Conservation (phyloP, 2,797 vertebrate species). For the Peromyscus eremicus region DNA sequence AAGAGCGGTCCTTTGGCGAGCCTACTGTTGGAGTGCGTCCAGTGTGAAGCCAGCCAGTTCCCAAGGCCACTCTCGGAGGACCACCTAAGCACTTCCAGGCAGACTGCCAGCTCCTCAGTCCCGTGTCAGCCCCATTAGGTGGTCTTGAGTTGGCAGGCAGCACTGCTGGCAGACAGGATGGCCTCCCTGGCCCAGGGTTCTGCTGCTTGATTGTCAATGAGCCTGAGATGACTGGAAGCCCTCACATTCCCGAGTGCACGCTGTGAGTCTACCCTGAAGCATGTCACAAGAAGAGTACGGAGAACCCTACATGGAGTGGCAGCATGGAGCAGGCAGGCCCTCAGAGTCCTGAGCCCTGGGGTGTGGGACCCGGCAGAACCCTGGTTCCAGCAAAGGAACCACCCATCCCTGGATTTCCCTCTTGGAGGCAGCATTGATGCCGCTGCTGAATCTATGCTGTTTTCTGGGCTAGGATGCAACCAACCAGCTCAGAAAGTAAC, state of each 20-base stretch:
- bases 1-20: not conserved
- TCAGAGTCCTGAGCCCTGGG: not conserved
- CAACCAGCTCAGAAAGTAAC: not conserved
- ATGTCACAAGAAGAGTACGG: accelerated
- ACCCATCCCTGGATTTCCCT: not conserved
- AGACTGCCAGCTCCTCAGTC: not conserved
- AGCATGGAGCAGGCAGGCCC: not conserved
- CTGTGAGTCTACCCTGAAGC: no score
- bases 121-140: not conserved
- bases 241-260: not conserved
- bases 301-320: not conserved
- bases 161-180: not conserved
- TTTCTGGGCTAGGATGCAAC: not conserved
- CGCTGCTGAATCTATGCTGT: not conserved
- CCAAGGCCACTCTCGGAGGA: not conserved
- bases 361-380: not conserved
- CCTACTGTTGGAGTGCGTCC: not conserved
- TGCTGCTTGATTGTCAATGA: not conserved
- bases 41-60: not conserved
- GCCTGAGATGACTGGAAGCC: not conserved
- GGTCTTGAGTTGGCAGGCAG: slow-evolving; percentile 40
- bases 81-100: not conserved
- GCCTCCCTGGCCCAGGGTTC: not conserved
- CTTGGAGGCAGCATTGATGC: not conserved
- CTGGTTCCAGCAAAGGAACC: not conserved